Evolutionary conservation across 2,113 vertebrate genomes (phyloP).

Genomic region (Gymnobelideus leadbeateri): DNA sequence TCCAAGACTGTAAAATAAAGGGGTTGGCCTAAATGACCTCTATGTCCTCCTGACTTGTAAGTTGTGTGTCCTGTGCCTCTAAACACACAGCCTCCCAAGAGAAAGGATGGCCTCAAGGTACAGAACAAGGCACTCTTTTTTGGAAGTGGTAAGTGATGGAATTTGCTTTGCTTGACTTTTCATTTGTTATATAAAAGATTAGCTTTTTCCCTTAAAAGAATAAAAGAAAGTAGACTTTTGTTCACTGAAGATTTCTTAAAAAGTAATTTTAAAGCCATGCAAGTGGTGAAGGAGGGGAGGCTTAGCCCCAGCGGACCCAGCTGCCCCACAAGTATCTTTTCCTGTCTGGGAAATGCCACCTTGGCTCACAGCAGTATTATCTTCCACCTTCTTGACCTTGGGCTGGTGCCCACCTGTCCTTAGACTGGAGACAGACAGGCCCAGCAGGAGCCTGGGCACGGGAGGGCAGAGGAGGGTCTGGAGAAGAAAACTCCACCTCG

Average conservation of each 20-base stretch:
- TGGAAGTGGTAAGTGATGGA: neutral
- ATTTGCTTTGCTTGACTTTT: neutral
- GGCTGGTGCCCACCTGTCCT: conserved; percentile 69
- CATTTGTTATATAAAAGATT: neutral
- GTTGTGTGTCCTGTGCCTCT: neutral
- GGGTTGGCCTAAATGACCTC: neutral
- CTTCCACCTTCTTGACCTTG: conserved; percentile 54
- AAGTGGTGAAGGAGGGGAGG: neutral
- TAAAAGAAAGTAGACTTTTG: neutral
- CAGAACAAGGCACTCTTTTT: neutral
- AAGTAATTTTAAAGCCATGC: neutral
- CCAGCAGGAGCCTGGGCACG: neutral
- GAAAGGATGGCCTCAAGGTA: neutral
- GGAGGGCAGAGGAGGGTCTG: neutral
- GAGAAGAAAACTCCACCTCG: conserved; percentile 55
- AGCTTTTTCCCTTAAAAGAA: neutral
- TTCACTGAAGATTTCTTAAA: neutral
- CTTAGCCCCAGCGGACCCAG: neutral
- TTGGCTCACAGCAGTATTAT: conserved; percentile 34
- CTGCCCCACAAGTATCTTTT: neutral
- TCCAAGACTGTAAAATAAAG: conserved; percentile 42
- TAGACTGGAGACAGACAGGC: conserved; percentile 39
- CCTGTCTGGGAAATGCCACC: conserved; percentile 61
- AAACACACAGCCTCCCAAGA: neutral
- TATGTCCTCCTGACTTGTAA: neutral